Conservation (phyloP, 2,797 vertebrate genomes). For the Brachymystax lenok region DNA sequence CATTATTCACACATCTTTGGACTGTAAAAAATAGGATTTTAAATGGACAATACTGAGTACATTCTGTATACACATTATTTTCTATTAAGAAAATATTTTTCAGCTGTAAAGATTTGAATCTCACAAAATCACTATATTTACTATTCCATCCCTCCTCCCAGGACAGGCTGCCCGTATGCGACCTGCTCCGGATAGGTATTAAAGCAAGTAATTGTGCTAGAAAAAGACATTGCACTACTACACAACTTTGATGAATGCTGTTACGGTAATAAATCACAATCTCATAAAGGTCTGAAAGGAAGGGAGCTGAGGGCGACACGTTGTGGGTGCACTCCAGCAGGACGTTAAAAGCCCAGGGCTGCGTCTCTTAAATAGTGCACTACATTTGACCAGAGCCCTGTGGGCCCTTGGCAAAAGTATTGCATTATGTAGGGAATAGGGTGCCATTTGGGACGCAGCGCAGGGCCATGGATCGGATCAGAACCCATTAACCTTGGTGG, state of each 20-base stretch:
- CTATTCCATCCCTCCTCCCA: not conserved
- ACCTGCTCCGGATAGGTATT: not conserved
- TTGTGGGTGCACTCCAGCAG: not conserved
- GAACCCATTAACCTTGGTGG: slow-evolving; percentile 11
- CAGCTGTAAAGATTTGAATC: not conserved
- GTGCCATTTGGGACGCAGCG: not conserved
- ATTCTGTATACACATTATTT: not conserved
- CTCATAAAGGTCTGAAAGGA: not conserved
- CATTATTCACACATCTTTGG: not conserved
- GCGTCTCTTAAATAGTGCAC: too few species aligned
- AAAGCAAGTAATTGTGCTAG: not conserved
- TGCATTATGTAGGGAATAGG: not conserved
- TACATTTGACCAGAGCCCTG: not conserved
- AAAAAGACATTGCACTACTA: not conserved
- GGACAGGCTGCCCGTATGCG: not conserved
- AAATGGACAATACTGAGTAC: not conserved
- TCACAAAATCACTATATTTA: not conserved
- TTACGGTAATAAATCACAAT: not conserved
- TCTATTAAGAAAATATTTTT: not conserved
- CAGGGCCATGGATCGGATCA: slow-evolving; percentile 2
- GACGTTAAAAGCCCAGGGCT: not conserved
- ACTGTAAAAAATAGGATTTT: not conserved
- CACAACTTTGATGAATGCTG: not conserved
- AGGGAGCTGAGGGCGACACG: not conserved
- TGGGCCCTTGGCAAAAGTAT: not conserved